Base-by-base conservation (phyloP, 1,140 invertebrate species). In the Aphis gossypii region DNA sequence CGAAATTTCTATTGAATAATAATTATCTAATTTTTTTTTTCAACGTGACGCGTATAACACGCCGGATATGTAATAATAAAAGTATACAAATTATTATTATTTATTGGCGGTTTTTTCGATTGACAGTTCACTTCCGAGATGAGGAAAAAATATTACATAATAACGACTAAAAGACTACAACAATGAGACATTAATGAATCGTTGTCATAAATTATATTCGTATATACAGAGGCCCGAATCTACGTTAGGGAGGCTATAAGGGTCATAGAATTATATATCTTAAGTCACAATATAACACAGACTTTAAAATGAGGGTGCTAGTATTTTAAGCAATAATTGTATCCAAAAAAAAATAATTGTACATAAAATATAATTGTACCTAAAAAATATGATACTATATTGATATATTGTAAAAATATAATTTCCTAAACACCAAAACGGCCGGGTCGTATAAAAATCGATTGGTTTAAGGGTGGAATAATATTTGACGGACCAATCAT, bases 1-100 rank as follows among this genome's bases (percentile, higher is more conserved):
- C 2, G 48, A 51, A 88, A 54, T 88, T 88, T 88, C 87, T 88
- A 88, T 88, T 44, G n/a, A 54, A 54, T 76, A 68, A 68, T 68
- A 76, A 76, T 76, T 76, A 76, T 76, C 30, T n/a, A 76, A n/a
- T 76, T 76, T 76, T 76, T 68, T 68, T 68, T 76, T 30, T 76
- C 5, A 76, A 76, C 30, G n/a, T 21, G 60, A 76, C 60, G 14
- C 60, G 14, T 76, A 76, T 76, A 76, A 76, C 14, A 35, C 60
- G 14, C 4, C n/a, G 30, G 60, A 76, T 76, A n/a, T n/a, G 18
- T n/a, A 30, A 60, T 60, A 60, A 60, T 60, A 11, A 68, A 21
- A 83, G 41, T 83, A 83, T 21, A 83, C 82, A 41, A 83, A 41
- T 35, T 76, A 83, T 38, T 86, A 76, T n/a, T 76, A 35, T 76